Conservation (phyloP, 1,140 invertebrate genomes). For the Lasaia peninsularis region DNA sequence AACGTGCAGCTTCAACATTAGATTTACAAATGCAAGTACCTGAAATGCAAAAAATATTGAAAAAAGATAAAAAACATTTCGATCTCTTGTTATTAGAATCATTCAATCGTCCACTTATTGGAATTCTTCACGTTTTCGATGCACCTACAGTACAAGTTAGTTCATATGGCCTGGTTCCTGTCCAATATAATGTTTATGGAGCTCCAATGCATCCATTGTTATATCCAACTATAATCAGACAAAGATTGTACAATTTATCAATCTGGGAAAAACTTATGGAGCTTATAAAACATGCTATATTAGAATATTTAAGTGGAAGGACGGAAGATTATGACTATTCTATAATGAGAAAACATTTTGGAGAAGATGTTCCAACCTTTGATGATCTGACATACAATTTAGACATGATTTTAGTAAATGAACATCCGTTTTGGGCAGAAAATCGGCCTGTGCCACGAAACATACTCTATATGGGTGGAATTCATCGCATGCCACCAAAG, state of each 20-base stretch:
- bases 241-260: constrained; percentile 30
- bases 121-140: constrained; percentile 53
- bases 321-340: constrained; percentile 1
- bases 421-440: constrained; percentile 28
- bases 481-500: constrained; percentile 21
- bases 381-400: constrained; percentile 25
- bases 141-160: constrained; percentile 50
- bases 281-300: constrained; percentile 12
- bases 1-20: constrained; percentile 17
- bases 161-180: constrained; percentile 33
- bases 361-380: constrained; percentile 41
- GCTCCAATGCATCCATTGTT: constrained; percentile 63
- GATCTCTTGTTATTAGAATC: constrained; percentile 53
- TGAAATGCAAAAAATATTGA: constrained; percentile 43
- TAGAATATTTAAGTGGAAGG: background rate
- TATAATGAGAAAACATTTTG: constrained; percentile 47
- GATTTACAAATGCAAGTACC: constrained; percentile 34
- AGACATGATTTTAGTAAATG: constrained; percentile 30
- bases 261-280: constrained; percentile 42
- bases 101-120: constrained; percentile 30
- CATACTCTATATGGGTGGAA: constrained; percentile 28
- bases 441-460: constrained; percentile 28
- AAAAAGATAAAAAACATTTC: constrained; percentile 38
- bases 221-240: constrained; percentile 53
- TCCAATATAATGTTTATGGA: constrained; percentile 45